Conservation (phyloP, 2,113 vertebrate genomes). For the Ptyas mucosa region DNA sequence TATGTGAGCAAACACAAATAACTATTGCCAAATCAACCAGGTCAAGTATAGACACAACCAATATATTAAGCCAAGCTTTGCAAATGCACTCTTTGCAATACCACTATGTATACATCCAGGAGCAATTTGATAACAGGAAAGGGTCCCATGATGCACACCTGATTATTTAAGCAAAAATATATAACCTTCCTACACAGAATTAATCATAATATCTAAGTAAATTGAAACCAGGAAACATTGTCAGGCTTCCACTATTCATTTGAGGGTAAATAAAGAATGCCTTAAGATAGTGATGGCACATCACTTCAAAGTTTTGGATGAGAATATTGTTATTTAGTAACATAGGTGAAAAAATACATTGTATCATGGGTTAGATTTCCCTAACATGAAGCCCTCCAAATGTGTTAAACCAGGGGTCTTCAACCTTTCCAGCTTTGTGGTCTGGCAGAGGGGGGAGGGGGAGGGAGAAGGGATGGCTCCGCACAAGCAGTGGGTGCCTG, state of each 20-base stretch:
- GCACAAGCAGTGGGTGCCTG: too few species aligned
- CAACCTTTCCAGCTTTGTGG: too few species aligned
- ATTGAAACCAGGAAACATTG: not conserved
- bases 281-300: not conserved
- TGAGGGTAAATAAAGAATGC: not conserved
- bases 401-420: not conserved
- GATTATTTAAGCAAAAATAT: too few species aligned
- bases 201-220: not conserved
- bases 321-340: not conserved
- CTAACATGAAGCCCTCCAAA: not conserved
- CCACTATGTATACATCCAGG: not conserved
- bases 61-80: not conserved
- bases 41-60: not conserved
- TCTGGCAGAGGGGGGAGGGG: too few species aligned
- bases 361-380: not conserved
- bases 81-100: not conserved
- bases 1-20: not conserved
- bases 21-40: not conserved
- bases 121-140: not conserved
- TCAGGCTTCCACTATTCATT: not conserved
- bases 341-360: not conserved
- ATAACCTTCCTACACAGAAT: not conserved
- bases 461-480: too few species aligned
- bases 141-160: too few species aligned
- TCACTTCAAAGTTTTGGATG: not conserved